phyloP scores from a whole-genome alignment of 2,888 invertebrate genomes.

The Acholoe squamosa region DNA sequence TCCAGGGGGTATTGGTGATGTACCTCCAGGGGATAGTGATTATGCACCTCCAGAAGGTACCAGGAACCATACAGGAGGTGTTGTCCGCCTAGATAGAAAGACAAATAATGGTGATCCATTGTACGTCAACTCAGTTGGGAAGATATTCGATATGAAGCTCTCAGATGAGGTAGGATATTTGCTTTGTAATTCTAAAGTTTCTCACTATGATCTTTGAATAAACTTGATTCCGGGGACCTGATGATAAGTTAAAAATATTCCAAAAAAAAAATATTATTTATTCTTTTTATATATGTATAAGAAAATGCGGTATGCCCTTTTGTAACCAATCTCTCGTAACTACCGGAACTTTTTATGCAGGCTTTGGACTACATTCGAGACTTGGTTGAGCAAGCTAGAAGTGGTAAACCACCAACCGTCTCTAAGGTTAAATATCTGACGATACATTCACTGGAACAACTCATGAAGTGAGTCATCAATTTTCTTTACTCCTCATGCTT shows the following conservation, averaged over 20 bases:
- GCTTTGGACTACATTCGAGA: constrained; percentile 17
- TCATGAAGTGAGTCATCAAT: constrained; percentile 32
- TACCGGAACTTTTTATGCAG: no score
- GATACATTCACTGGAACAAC: constrained; percentile 15
- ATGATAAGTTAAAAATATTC: no score
- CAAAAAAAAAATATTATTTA: not conserved
- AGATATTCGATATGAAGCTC: not conserved
- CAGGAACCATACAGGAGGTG: not conserved
- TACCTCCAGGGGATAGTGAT: not conserved
- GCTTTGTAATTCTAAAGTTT: no score
- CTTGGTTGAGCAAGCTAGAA: not conserved
- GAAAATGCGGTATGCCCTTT: no score
- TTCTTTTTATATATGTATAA: no score
- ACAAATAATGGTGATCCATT: not conserved
- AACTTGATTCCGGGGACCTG: not conserved
- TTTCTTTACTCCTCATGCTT: no score
- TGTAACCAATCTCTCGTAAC: no score
- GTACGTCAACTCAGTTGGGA: constrained; percentile 28
- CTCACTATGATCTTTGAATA: no score
- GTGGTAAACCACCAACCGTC: not conserved
- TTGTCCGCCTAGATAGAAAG: not conserved
- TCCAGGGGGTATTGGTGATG: not conserved
- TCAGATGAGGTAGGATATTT: constrained; percentile 29
- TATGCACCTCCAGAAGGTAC: not conserved
- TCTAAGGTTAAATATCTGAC: constrained; percentile 29